Evolutionary conservation across 2,797 vertebrate species (phyloP).

Genomic region (Halcyon smyrnensis): DNA sequence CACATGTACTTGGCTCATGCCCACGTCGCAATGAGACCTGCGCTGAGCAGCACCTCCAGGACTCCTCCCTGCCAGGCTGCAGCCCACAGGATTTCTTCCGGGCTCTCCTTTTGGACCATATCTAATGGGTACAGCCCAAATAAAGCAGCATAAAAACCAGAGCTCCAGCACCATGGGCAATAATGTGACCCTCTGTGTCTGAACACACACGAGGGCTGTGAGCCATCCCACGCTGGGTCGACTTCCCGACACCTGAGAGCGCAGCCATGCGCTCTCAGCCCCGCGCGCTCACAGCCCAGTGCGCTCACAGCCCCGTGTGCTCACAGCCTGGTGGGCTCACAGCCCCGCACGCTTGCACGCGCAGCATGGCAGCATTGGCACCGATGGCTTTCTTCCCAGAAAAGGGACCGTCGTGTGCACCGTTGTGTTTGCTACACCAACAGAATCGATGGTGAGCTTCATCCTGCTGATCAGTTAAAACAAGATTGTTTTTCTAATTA

Average conservation of each 20-base stretch:
- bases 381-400: background rate
- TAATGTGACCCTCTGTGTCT: rapidly evolving
- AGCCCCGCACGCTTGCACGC: too few relatives aligned
- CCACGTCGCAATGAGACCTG: background rate
- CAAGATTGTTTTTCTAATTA: background rate
- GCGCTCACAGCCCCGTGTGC: too few relatives aligned
- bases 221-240: background rate
- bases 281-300: background rate
- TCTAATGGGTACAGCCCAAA: background rate
- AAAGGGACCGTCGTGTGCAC: background rate
- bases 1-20: background rate
- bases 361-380: background rate
- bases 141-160: background rate
- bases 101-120: background rate
- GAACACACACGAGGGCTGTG: background rate
- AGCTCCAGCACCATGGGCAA: background rate
- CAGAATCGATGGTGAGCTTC: background rate
- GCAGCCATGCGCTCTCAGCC: background rate
- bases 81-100: background rate
- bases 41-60: background rate
- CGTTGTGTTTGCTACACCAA: rapidly evolving
- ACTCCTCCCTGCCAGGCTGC: background rate
- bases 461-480: background rate
- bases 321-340: too few relatives aligned
- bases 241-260: background rate